These are phyloP conservation scores for Kryptopterus vitreolus DNA, from an alignment of 2,797 vertebrate species.

Conservation along the genomic window DNA sequence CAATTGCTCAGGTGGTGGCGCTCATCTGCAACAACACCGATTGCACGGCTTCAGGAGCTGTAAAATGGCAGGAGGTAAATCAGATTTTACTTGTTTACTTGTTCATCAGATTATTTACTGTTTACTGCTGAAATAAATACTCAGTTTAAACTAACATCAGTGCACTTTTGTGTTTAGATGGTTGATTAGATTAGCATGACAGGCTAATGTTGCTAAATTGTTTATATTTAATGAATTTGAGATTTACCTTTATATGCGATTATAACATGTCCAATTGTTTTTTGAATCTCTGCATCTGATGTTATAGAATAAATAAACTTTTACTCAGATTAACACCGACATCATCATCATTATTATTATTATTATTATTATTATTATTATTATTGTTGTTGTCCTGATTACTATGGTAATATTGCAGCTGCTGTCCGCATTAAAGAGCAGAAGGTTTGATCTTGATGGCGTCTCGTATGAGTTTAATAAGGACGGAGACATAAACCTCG, in stretches of 20 bases:
- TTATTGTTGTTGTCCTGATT: not conserved
- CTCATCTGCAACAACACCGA: constrained; percentile 70
- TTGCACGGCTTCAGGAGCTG: constrained; percentile 68
- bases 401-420: constrained; percentile 67
- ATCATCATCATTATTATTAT: constrained; percentile 2
- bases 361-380: not conserved
- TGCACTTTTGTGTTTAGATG: not conserved
- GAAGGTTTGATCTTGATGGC: constrained; percentile 64
- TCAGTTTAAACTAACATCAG: not conserved
- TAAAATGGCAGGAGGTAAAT: constrained; percentile 84
- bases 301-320: too few relatives aligned
- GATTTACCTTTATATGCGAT: too few relatives aligned
- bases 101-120: not conserved
- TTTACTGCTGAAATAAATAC: not conserved
- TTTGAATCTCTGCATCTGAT: too few relatives aligned
- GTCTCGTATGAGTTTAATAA: constrained; percentile 75
- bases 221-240: too few relatives aligned
- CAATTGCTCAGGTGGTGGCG: constrained; percentile 77
- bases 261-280: too few relatives aligned
- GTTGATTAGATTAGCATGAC: not conserved
- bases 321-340: not conserved
- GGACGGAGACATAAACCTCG: constrained; percentile 78
- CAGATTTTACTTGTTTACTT: not conserved
- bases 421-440: constrained; percentile 68
- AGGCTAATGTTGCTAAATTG: not conserved